phyloP scores from a whole-genome alignment of 2,113 vertebrate species.

The Alethe diademata region DNA sequence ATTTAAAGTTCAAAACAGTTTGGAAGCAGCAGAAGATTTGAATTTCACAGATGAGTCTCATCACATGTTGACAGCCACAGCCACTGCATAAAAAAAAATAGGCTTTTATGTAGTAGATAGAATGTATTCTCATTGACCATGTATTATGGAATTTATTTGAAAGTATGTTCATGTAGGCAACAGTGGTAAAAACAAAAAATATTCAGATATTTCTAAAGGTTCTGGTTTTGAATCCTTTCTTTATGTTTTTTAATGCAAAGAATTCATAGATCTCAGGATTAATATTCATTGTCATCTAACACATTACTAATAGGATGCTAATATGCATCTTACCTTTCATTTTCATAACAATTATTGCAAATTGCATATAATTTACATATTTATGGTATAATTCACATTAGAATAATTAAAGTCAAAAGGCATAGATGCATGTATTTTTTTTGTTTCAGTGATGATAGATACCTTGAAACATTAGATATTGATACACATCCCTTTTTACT shows the following conservation, averaged over 20 bases:
- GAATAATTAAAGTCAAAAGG: slow-evolving; percentile 25
- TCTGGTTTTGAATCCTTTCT: background rate
- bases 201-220: background rate
- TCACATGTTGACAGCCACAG: background rate
- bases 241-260: slow-evolving; percentile 7
- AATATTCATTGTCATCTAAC: background rate
- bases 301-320: slow-evolving; percentile 5
- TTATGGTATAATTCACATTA: slow-evolving; percentile 6
- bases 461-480: background rate
- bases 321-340: slow-evolving; percentile 32
- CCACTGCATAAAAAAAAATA: background rate
- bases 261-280: slow-evolving; percentile 7
- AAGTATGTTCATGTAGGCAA: background rate
- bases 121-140: background rate
- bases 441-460: background rate
- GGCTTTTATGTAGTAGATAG: background rate
- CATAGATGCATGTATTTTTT: background rate
- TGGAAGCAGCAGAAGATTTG: background rate
- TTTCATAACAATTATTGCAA: slow-evolving; percentile 23
- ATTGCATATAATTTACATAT: slow-evolving; percentile 60
- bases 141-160: background rate
- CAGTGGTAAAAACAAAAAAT: background rate
- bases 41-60: background rate
- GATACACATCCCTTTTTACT: background rate
- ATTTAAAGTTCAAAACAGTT: background rate